phyloP scores from a whole-genome alignment of 35 echinoderm and acorn worm species.

The Ophioderma brevispina region DNA sequence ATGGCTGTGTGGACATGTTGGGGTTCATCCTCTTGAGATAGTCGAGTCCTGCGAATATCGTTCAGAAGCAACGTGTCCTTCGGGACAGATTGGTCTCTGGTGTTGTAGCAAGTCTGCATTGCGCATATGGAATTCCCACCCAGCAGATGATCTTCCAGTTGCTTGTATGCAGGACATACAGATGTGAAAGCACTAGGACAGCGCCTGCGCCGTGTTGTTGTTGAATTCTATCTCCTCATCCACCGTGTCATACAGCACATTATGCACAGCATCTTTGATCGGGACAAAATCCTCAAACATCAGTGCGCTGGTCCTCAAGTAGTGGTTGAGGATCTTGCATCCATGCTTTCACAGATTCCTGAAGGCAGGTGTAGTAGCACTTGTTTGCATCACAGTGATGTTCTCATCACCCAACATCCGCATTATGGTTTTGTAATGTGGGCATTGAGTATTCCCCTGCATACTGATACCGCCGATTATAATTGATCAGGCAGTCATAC shows the following conservation, averaged over 20 bases:
- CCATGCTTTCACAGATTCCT: slow-evolving; percentile 31
- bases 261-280: slow-evolving; percentile 37
- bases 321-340: slow-evolving; percentile 43
- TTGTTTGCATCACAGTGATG: slow-evolving; percentile 47
- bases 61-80: slow-evolving; percentile 2
- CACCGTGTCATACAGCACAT: slow-evolving; percentile 38
- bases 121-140: slow-evolving; percentile 36
- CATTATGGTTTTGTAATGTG: slow-evolving; percentile 65
- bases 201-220: slow-evolving; percentile 53
- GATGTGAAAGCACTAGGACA: slow-evolving; percentile 65
- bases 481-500: slow-evolving; percentile 51
- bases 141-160: slow-evolving; percentile 55
- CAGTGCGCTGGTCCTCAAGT: slow-evolving; percentile 40
- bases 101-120: background rate
- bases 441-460: slow-evolving; percentile 56
- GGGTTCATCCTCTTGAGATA: slow-evolving; percentile 57
- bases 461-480: slow-evolving; percentile 55
- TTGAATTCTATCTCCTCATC: slow-evolving; percentile 52
- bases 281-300: slow-evolving; percentile 59
- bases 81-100: slow-evolving; percentile 8
- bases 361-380: slow-evolving; percentile 47
- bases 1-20: slow-evolving; percentile 50
- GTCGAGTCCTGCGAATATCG: slow-evolving; percentile 27
- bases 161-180: slow-evolving; percentile 61
- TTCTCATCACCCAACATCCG: slow-evolving; percentile 42